Percentiles rank a stretch among this genome's conserved stretches.
These are phyloP conservation scores for Bombus sylvicola DNA, from an alignment of 1,140 invertebrate species.

Conservation along the genomic window DNA sequence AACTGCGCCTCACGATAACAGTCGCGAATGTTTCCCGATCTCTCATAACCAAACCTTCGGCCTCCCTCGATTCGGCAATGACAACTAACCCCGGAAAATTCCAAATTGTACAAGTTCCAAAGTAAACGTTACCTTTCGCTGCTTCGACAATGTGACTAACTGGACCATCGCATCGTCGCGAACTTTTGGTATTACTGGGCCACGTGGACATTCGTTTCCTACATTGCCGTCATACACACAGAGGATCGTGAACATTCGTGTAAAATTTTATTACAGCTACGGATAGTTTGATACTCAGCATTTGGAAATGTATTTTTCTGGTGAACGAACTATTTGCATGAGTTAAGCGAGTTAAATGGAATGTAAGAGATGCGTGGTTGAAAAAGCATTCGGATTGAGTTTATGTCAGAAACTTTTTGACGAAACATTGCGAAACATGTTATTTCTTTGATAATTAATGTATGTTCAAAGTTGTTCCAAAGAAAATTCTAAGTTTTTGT, in stretches of 20 bases:
- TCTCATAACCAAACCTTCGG: conserved; percentile 60
- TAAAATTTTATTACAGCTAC: no score
- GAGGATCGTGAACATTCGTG: neutral
- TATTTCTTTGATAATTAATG: no score
- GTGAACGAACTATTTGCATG: neutral
- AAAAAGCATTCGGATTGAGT: neutral
- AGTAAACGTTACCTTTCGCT: conserved; percentile 1
- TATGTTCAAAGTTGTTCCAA: no score
- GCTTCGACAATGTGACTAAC: conserved; percentile 7
- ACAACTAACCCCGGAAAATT: conserved; percentile 61
- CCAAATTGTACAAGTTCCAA: conserved; percentile 47
- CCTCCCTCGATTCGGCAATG: conserved; percentile 22
- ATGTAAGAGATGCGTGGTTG: neutral
- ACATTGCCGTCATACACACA: neutral
- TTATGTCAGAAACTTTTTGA: neutral
- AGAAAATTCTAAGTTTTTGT: no score
- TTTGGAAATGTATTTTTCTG: neutral
- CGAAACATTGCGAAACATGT: no score
- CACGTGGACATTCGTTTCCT: neutral
- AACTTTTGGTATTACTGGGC: neutral
- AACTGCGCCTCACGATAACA: conserved; percentile 34
- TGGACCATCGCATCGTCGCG: neutral
- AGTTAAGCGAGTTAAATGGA: neutral
- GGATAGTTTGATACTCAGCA: neutral
- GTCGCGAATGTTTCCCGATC: conserved; percentile 45